Evolutionary conservation across 2,797 vertebrate species (phyloP), one percentile per base, ranked within the genome.

Genomic region (Dryobates pubescens): DNA sequence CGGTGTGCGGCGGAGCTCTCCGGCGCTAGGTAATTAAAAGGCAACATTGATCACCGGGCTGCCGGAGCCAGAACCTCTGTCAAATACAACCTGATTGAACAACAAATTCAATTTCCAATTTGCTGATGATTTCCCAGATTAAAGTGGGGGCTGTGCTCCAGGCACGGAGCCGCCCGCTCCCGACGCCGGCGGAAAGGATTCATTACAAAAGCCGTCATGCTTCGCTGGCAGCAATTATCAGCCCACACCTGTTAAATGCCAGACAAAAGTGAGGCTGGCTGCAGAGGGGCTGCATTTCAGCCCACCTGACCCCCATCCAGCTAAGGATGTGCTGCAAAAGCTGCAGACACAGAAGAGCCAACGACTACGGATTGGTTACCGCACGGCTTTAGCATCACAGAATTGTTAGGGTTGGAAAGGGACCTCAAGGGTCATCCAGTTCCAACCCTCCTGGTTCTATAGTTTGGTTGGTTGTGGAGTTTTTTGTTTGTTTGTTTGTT

Each of bases 161-260:
- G 45, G 59, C 51, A 29, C 20, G 13, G 43, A 76, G 79, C 57
- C 38, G 7, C 63, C 14, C 5, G 14, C 29, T 32, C 69, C 13
- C 45, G 72, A 69, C 1, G 1, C 51, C 12, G 58, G 64, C 3
- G 7, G 78, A 69, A 82, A 82, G 92, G 24, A 36, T 77, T 94
- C 72, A 65, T 92, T 82, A 89, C 82, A 90, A 87, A 75, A 89
- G 88, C 61, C 82, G 90, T 72, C 90, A 80, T 49, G 88, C 79
- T 74, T 72, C 86, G 72, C 79, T 34, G 70, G 58, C 63, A 94
- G 79, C 82, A 92, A 89, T 93, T 93, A 90, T 43, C 90, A 86
- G 45, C 86, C 82, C 3, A 3, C 18, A 70, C 38, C 89, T 81
- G 83, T 43, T 86, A 95, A 86, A 87, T 91, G 85, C 87, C 85